Evolutionary conservation across 2,113 vertebrate genomes (phyloP).

Genomic region (Oriolus oriolus): DNA sequence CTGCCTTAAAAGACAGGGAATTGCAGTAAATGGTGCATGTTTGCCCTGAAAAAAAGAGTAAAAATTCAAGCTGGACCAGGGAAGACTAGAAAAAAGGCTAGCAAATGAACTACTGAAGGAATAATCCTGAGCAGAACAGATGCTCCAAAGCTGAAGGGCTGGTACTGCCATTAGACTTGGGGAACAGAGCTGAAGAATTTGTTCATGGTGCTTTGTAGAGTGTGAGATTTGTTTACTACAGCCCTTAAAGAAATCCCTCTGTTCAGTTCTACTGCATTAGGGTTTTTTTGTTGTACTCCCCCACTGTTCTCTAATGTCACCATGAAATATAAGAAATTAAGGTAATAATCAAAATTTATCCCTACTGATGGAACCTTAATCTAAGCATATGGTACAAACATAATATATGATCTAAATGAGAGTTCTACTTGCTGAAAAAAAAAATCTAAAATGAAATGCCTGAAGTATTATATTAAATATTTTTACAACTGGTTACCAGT

Average conservation of each 20-base stretch:
- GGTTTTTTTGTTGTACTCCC: background rate
- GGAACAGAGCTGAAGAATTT: background rate
- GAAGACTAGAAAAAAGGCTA: background rate
- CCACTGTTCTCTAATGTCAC: background rate
- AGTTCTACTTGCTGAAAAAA: background rate
- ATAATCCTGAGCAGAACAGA: background rate
- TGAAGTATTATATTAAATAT: background rate
- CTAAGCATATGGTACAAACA: background rate
- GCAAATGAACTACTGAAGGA: background rate
- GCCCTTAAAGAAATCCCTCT: background rate
- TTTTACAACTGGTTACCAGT: background rate
- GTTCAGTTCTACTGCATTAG: background rate
- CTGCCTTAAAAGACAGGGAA: background rate
- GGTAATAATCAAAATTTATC: background rate
- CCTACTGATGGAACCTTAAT: background rate
- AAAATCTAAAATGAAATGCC: background rate
- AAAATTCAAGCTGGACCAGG: background rate
- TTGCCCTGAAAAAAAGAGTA: background rate
- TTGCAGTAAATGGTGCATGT: background rate
- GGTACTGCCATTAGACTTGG: background rate
- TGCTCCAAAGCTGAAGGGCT: background rate
- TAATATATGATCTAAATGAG: background rate
- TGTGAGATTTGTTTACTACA: background rate
- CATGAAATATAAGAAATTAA: background rate
- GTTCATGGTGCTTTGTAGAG: background rate